phyloP scores from a whole-genome alignment of 1,140 invertebrate species.

The Drosophila baimaii region DNA sequence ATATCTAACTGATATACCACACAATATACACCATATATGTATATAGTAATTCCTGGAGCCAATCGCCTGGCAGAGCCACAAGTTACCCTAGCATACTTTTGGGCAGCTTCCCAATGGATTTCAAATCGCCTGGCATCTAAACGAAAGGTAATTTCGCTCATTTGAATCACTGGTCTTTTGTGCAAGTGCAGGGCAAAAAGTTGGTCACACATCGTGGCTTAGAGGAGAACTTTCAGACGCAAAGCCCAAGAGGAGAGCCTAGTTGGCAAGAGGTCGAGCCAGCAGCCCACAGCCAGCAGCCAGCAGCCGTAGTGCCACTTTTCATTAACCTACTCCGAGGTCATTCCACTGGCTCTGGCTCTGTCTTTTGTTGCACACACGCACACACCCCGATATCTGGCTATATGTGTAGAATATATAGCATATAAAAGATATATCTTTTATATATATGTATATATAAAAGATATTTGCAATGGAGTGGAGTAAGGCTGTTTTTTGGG shows the following conservation, averaged over 20 bases:
- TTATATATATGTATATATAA: conserved; percentile 4
- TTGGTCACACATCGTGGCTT: conserved; percentile 33
- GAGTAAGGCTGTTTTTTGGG: conserved; percentile 14
- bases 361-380: conserved; percentile 52
- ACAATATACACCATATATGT: too few relatives aligned
- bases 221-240: conserved; percentile 6
- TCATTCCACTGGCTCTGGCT: conserved; percentile 72
- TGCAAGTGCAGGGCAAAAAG: conserved; percentile 13
- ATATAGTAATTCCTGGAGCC: too few relatives aligned
- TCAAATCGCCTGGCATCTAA: background rate
- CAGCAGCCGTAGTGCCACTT: conserved; percentile 37
- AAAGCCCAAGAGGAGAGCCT: conserved; percentile 8
- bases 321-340: conserved; percentile 80
- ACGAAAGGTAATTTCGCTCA: background rate
- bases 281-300: conserved; percentile 20
- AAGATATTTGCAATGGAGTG: conserved; percentile 6
- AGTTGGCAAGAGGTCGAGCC: conserved; percentile 8
- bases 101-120: background rate
- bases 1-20: too few relatives aligned
- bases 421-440: conserved; percentile 11
- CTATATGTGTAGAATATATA: conserved; percentile 17
- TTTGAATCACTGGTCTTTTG: background rate
- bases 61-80: background rate
- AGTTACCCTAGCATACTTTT: background rate
- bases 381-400: conserved; percentile 16